Evolutionary conservation across 2,888 invertebrate species (phyloP), one percentile per base, ranked within the genome.

Genomic region (Capitulum mitella): DNA sequence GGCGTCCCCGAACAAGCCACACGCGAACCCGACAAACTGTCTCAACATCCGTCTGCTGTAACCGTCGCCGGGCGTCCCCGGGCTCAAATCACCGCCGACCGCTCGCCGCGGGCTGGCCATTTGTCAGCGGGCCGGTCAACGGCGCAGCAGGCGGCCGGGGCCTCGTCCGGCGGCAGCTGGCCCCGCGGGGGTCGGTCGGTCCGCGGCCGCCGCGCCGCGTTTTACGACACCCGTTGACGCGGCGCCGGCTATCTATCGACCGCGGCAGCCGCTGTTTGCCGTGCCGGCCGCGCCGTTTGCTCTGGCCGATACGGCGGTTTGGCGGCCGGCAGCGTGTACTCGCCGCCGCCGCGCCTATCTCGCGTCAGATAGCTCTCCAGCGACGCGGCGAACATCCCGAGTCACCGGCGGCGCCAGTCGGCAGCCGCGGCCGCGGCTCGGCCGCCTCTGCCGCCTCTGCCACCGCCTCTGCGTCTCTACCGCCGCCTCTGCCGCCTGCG

Each of bases 341-440:
- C 64, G 34, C 14, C 19, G n/a, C 32, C 34, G 40, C 70, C 10
- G 16, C 22, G 64, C 19, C 70, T 70, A 70, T 70, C 70, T 32
- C 64, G 40, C 64, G 19, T 22, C 70, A 70, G 70, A 70, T 70
- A 70, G 70, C 26, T n/a, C n/a, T n/a, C n/a, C 29, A 43, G 64
- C 37, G 70, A 70, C 70, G 70, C 40, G 70, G 26, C 70, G 70
- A 70, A 70, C 70, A 70, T 70, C 70, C 70, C 70, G 34, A 32
- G n/a, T 10, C 58, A 58, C 54, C n/a, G 54, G n/a, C 43, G 43
- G 26, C 54, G 14, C 1, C 26, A 10, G 14, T 26, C 26, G 54
- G 26, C 26, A 54, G 26, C 54, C 26, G 6, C 26, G 26, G 26
- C 54, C 22, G 22, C 26, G 46, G 46, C 46, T 14, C 46, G 46